These are phyloP conservation scores for Clepsis dumicolana DNA, from an alignment of 2,888 invertebrate species.

Conservation along the genomic window DNA sequence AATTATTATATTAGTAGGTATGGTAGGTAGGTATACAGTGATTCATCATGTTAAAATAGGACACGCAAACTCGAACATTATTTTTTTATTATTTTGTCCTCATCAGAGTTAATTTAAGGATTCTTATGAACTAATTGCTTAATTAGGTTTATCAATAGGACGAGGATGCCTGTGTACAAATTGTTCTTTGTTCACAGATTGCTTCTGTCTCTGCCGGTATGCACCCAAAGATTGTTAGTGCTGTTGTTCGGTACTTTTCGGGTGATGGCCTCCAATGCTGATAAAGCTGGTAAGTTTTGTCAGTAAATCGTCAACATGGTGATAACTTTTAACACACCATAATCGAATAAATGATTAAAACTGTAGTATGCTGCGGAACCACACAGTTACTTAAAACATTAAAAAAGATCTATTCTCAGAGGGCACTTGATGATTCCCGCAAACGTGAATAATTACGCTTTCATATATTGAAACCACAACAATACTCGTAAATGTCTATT, in stretches of 20 bases:
- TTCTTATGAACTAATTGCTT: not conserved
- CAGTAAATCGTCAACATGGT: not conserved
- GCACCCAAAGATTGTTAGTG: constrained; percentile 97
- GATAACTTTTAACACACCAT: not conserved
- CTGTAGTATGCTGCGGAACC: no score
- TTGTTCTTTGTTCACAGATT: constrained; percentile 87
- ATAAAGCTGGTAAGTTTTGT: constrained; percentile 87
- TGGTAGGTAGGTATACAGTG: constrained; percentile 3
- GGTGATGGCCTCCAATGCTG: constrained; percentile 96
- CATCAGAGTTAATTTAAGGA: not conserved
- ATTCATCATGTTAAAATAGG: not conserved
- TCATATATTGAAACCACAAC: constrained; percentile 3
- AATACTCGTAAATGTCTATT: constrained; percentile 26
- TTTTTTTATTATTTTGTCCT: not conserved
- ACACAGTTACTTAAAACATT: not conserved
- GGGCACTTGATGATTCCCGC: not conserved
- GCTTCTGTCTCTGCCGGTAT: constrained; percentile 93
- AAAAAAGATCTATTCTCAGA: not conserved
- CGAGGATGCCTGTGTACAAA: not conserved
- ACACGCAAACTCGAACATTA: not conserved
- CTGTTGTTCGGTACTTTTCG: constrained; percentile 98
- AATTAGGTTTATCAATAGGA: not conserved
- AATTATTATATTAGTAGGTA: constrained; percentile 1
- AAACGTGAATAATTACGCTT: not conserved
- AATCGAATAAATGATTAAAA: no score